A percentile compares a stretch with the other conserved stretches of the same genome.
Conservation (phyloP, 2,797 vertebrate species). For the Macropus fuliginosus region DNA sequence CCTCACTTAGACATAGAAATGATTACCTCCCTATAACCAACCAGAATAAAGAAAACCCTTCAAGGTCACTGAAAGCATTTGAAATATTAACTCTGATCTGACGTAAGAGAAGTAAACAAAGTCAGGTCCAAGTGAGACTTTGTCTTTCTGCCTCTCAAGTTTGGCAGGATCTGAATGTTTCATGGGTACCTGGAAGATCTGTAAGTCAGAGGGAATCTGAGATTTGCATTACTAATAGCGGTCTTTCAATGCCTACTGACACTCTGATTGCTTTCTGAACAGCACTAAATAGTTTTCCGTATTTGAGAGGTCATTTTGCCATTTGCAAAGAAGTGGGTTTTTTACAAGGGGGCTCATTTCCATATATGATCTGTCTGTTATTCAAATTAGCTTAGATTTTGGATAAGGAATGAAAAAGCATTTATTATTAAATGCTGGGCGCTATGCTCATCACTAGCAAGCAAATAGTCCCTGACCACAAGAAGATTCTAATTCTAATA, state of each 20-base stretch:
- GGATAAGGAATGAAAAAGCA: background rate
- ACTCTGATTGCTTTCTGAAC: background rate
- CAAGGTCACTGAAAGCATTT: background rate
- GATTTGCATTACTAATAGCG: constrained; percentile 9
- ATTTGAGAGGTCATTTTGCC: constrained; percentile 12
- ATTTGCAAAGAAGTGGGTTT: background rate
- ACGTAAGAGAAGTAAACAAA: background rate
- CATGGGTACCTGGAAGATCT: background rate
- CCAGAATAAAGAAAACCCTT: background rate
- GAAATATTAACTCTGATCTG: background rate
- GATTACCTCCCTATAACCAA: background rate
- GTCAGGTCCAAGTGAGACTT: background rate
- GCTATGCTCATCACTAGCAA: background rate
- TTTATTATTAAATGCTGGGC: background rate
- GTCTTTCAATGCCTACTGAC: background rate
- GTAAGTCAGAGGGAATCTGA: background rate
- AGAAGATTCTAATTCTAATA: background rate
- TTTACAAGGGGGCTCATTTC: constrained; percentile 43
- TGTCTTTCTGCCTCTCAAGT: background rate
- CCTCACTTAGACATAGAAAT: constrained; percentile 10
- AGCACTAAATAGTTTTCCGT: background rate
- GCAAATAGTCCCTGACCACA: background rate
- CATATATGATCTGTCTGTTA: constrained; percentile 18
- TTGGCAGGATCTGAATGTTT: background rate
- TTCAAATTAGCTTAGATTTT: constrained; percentile 48